Evolutionary conservation across 2,888 invertebrate genomes (phyloP), one percentile per base, ranked within the genome.

Genomic region (Dusona sp.): DNA sequence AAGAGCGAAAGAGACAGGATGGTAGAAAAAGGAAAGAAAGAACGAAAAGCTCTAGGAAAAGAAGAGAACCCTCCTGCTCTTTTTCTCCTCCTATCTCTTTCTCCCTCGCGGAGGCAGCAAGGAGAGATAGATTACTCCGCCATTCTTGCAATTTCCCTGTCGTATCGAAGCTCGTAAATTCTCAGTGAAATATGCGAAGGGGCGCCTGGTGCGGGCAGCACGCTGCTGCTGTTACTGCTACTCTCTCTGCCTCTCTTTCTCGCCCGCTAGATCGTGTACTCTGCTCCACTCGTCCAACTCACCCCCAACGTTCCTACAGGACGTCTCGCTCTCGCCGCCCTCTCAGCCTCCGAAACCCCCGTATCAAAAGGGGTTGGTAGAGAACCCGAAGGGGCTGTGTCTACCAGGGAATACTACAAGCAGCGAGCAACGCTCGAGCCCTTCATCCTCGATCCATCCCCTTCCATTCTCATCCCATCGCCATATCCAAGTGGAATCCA

Each of bases 111-210:
- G 92, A 94, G 93, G 92, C 93, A 94, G 93, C 93, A 94, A 93
- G 94, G 94, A 94, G 94, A 97, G 97, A 97, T 97, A 97, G 97
- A 97, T 97, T 97, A 97, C 97, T 96, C 96, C 97, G 96, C 97
- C 97, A 97, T 97, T 97, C 97, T 97, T 97, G 97, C 97, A 97
- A 97, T 97, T 97, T 97, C 97, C 97, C 97, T 97, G 97, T 97
- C 97, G 97, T 97, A 97, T 97, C 97, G 97, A 96, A 96, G 96
- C 96, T 96, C 97, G 96, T 97, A 97, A 97, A 97, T 97, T 96
- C 96, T 95, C 95, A 95, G 96, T 97, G 97, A 97, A 96, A 97
- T 97, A 97, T 97, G 96, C 96, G 95, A 95, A 94, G 95, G 93
- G 93, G 94, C 93, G 94, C 94, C 94, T 93, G 94, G 93, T 94